Evolutionary conservation across 2,797 vertebrate species (phyloP), one percentile per base, ranked within the genome.

Genomic region (Sebastes dallii): DNA sequence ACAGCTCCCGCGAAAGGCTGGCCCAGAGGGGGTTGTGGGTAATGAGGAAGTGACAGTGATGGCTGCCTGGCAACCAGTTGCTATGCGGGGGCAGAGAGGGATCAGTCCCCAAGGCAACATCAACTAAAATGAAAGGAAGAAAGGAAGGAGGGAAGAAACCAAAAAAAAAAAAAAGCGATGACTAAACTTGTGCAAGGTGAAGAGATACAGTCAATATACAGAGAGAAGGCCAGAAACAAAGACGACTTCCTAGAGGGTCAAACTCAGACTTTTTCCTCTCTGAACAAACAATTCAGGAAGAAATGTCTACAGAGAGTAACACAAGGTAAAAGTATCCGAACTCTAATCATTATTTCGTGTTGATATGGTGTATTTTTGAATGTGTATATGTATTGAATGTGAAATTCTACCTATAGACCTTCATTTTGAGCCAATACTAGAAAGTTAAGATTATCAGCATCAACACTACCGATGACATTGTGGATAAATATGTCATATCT

Each of bases 11-110:
- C 64, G 36, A 72, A 81, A 87, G 80, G 68, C 52, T 72, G 80
- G 84, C 90, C 92, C 94, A 87, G 73, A 86, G 89, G 92, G 93
- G 90, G 71, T 93, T 95, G 85, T 95, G 92, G 93, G 93, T 95
- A 94, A 95, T 96, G 93, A 95, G 94, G 91, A 95, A 94, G 94
- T 94, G 95, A 96, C 94, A 94, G 90, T 95, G 95, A 96, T 92
- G 92, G 88, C 93, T 94, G 90, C 89, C 78, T 92, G 90, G 93
- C 93, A 94, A 94, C 93, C 89, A 86, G 88, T 93, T 91, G 88
- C 91, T 93, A 93, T 86, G 89, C 62, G 82, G 88, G 91, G 91
- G 88, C 90, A 88, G 89, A 88, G 69, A 88, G 76, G 82, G 91
- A 89, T 77, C 72, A 88, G 92, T 94, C 93, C 91, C 93, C 36